A percentile compares a stretch with the other conserved stretches of the same genome.
Conservation (phyloP, 2,797 vertebrate genomes). For the Hafferia zeledoni region DNA sequence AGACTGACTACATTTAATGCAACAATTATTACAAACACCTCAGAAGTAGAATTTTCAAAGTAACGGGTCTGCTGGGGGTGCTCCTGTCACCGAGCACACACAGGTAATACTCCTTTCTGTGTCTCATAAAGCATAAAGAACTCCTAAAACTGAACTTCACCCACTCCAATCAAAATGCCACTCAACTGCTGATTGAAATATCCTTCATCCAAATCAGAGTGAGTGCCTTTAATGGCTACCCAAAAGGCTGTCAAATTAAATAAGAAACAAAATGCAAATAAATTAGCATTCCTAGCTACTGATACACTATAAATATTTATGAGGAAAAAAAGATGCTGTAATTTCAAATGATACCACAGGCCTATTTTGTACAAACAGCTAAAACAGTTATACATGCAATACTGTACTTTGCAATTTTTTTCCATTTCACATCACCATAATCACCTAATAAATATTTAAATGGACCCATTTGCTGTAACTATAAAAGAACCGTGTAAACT, state of each 20-base stretch:
- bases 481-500: slow-evolving; percentile 86
- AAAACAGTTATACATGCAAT: slow-evolving; percentile 76
- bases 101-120: slow-evolving; percentile 18
- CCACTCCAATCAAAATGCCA: slow-evolving; percentile 62
- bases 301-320: slow-evolving; percentile 78
- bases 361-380: slow-evolving; percentile 74
- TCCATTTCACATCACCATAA: slow-evolving; percentile 84
- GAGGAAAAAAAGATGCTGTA: slow-evolving; percentile 75
- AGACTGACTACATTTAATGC: neutral
- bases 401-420: slow-evolving; percentile 77
- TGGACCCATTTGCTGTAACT: slow-evolving; percentile 83
- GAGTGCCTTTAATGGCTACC: slow-evolving; percentile 58
- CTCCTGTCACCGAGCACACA: neutral
- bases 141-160: slow-evolving; percentile 42
- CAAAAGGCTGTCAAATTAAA: slow-evolving; percentile 65
- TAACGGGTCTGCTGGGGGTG: slow-evolving; percentile 2
- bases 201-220: slow-evolving; percentile 60
- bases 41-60: slow-evolving; percentile 13
- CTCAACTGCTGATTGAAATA: slow-evolving; percentile 60
- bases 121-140: slow-evolving; percentile 44
- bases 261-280: slow-evolving; percentile 76
- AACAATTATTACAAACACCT: neutral
- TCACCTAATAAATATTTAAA: slow-evolving; percentile 88
- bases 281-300: slow-evolving; percentile 75
- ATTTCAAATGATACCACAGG: slow-evolving; percentile 75